Evolutionary conservation across 2,797 vertebrate species (phyloP).

Genomic region (Philypnodon macrostomus): DNA sequence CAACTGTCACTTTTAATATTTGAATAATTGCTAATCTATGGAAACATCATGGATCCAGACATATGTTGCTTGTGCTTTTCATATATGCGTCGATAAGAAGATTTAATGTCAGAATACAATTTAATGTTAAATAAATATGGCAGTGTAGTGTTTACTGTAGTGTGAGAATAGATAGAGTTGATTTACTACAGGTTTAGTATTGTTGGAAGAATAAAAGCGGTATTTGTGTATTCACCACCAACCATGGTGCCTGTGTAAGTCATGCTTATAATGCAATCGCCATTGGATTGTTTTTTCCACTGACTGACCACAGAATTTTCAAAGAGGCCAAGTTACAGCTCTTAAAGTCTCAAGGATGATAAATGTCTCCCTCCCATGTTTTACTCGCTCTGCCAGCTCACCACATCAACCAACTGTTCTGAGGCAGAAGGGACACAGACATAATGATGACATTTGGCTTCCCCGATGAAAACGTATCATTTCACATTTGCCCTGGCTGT

Average conservation of each 20-base stretch:
- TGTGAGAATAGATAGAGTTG: neutral
- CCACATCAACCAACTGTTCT: conserved; percentile 76
- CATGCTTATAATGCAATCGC: conserved; percentile 60
- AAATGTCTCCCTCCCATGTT: conserved; percentile 76
- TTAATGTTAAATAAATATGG: conserved; percentile 6
- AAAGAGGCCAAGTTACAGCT: conserved; percentile 70
- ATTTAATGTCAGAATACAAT: conserved; percentile 26
- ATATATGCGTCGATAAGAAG: conserved; percentile 15
- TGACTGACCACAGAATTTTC: conserved; percentile 63
- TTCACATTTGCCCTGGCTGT: conserved; percentile 65
- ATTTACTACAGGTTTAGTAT: neutral
- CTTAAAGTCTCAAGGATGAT: conserved; percentile 70
- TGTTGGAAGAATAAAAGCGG: conserved; percentile 1
- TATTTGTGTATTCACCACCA: conserved; percentile 37
- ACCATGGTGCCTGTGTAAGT: conserved; percentile 37
- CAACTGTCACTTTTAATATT: conserved; percentile 36
- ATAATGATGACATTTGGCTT: conserved; percentile 77
- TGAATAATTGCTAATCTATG: conserved; percentile 47
- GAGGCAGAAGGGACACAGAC: conserved; percentile 70
- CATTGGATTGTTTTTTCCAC: conserved; percentile 32
- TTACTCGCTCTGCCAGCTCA: conserved; percentile 75
- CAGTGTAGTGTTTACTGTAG: neutral
- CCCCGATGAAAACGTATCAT: conserved; percentile 76
- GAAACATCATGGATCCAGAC: conserved; percentile 43
- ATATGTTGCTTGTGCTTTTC: conserved; percentile 27